These are phyloP conservation scores for Cardinalis cardinalis DNA, from an alignment of 2,113 vertebrate genomes.

Conservation along the genomic window DNA sequence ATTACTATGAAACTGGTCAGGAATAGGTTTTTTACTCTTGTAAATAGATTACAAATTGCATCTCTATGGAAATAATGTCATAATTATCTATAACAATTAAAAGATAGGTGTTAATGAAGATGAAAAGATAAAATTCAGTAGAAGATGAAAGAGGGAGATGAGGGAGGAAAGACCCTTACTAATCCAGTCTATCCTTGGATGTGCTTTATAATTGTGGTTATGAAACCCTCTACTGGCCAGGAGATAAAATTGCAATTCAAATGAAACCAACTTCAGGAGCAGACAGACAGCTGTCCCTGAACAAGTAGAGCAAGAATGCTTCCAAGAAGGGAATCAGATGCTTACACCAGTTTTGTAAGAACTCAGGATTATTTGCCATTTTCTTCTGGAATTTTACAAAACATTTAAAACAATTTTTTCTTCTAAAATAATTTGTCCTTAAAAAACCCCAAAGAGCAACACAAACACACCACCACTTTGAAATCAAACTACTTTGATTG, in stretches of 20 bases:
- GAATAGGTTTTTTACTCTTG: not conserved
- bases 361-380: not conserved
- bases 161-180: not conserved
- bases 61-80: not conserved
- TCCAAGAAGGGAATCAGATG: not conserved
- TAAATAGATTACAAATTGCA: not conserved
- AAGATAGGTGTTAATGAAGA: not conserved
- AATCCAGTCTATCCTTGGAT: not conserved
- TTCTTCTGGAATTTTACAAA: not conserved
- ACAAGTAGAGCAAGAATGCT: not conserved
- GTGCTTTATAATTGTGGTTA: not conserved
- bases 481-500: not conserved
- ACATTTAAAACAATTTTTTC: not conserved
- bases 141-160: too few species aligned
- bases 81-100: not conserved
- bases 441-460: not conserved
- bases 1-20: not conserved
- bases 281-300: not conserved
- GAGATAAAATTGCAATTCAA: not conserved
- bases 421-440: not conserved
- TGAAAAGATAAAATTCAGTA: not conserved
- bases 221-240: conserved; percentile 43
- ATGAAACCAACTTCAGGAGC: not conserved
- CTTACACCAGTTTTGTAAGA: not conserved
- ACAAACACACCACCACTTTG: not conserved